phyloP scores from a whole-genome alignment of 2,797 vertebrate species.

The Danio jaintianensis region DNA sequence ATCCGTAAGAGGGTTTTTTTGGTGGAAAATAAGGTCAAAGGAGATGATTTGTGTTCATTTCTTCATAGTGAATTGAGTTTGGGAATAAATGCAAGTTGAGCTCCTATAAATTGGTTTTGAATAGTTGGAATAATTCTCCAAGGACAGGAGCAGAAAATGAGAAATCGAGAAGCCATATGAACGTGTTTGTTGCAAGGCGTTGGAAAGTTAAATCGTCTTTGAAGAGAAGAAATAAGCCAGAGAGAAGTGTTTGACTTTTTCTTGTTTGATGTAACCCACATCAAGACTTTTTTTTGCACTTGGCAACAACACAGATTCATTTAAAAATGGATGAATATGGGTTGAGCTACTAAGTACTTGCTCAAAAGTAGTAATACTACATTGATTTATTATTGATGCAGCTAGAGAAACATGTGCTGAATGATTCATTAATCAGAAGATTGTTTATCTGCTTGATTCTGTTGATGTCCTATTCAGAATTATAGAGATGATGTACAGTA shows the following conservation, averaged over 20 bases:
- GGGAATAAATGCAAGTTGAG: conserved; percentile 31
- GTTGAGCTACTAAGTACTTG: not conserved
- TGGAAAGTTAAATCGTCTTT: conserved; percentile 4
- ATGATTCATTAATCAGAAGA: conserved; percentile 5
- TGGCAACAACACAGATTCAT: not conserved
- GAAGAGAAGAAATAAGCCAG: conserved; percentile 22
- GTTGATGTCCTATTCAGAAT: not conserved
- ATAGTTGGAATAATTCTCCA: conserved; percentile 25
- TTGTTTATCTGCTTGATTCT: not conserved
- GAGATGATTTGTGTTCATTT: conserved; percentile 37
- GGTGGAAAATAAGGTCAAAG: conserved; percentile 15
- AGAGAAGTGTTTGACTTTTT: not conserved
- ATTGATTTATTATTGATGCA: conserved; percentile 24
- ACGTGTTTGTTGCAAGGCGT: conserved; percentile 10
- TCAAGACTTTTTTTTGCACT: conserved; percentile 1
- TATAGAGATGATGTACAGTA: not conserved
- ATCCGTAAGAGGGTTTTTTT: not conserved
- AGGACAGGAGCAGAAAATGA: conserved; percentile 37
- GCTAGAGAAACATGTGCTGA: not conserved
- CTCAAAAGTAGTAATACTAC: not conserved
- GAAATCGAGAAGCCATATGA: conserved; percentile 18
- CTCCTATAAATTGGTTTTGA: conserved; percentile 28
- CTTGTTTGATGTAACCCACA: not conserved
- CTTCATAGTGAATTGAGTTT: conserved; percentile 23
- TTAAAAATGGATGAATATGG: conserved; percentile 30